phyloP scores from a whole-genome alignment of 64 coral and sea anemone genomes.

The Actinia tenebrosa region DNA sequence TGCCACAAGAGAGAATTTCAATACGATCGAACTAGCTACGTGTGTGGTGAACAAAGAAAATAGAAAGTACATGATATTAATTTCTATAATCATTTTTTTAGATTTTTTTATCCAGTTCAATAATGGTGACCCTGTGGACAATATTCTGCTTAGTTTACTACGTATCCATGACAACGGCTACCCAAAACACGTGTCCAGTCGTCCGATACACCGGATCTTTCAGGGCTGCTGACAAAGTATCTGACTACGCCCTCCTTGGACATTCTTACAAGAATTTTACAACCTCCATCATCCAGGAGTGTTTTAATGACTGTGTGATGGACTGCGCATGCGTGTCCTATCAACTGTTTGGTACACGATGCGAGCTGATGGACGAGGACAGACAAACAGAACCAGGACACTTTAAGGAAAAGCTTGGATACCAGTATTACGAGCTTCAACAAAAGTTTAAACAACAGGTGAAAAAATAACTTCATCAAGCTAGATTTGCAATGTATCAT shows the following conservation, averaged over 20 bases:
- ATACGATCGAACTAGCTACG: too few relatives aligned
- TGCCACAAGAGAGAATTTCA: too few relatives aligned
- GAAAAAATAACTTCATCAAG: not conserved
- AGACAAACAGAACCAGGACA: slow-evolving; percentile 23
- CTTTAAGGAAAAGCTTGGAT: not conserved
- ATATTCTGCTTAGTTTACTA: not conserved
- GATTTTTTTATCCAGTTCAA: too few relatives aligned
- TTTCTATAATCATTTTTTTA: too few relatives aligned
- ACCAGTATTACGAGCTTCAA: slow-evolving; percentile 29
- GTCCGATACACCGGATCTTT: slow-evolving; percentile 1
- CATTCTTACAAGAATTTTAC: slow-evolving; percentile 15
- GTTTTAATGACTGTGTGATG: not conserved
- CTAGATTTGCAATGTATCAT: not conserved
- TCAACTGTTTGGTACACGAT: slow-evolving; percentile 28
- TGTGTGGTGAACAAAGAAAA: too few relatives aligned
- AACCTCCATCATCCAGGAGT: not conserved
- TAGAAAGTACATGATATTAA: too few relatives aligned
- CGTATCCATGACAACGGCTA: not conserved
- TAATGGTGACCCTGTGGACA: not conserved
- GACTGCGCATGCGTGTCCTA: slow-evolving; percentile 36
- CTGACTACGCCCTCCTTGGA: not conserved
- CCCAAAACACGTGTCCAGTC: not conserved
- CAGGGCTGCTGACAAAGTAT: not conserved
- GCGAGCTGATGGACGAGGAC: slow-evolving; percentile 42
- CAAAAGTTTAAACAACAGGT: slow-evolving; percentile 17